phyloP scores from a whole-genome alignment of 2,113 vertebrate species.

The Nestor notabilis region DNA sequence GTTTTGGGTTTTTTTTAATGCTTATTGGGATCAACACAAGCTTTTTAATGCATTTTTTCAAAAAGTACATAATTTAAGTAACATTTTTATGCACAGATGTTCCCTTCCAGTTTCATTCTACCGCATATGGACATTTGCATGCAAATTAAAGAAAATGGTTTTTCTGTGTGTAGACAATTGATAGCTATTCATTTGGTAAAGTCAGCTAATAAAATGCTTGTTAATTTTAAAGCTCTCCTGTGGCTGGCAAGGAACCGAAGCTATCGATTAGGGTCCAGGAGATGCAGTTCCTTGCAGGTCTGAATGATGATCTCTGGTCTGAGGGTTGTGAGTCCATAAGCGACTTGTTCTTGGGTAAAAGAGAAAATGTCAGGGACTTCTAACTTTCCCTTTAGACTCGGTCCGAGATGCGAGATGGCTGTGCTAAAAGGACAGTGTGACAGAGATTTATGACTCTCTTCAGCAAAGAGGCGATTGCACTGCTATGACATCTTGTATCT shows the following conservation, averaged over 20 bases:
- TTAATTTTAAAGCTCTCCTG: constrained; percentile 35
- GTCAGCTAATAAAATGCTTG: constrained; percentile 24
- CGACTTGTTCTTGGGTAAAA: neutral
- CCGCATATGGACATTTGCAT: neutral
- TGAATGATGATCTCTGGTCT: neutral
- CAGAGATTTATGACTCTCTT: constrained; percentile 45
- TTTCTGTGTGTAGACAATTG: neutral
- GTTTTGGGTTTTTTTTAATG: neutral
- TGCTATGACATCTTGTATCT: constrained; percentile 43
- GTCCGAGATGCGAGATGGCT: neutral
- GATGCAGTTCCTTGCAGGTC: neutral
- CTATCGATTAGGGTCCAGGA: neutral
- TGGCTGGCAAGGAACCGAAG: neutral
- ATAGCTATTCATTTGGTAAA: constrained; percentile 2
- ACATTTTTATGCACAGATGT: neutral
- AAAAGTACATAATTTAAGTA: neutral
- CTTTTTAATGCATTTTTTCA: neutral
- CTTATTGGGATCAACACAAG: neutral
- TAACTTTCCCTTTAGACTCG: neutral
- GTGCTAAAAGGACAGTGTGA: neutral
- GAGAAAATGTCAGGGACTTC: neutral
- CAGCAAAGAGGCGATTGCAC: neutral
- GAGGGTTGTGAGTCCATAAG: neutral
- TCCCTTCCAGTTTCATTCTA: neutral
- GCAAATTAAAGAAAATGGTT: neutral